These are phyloP conservation scores for Diaperis boleti DNA, from an alignment of 2,888 invertebrate species.

Conservation along the genomic window DNA sequence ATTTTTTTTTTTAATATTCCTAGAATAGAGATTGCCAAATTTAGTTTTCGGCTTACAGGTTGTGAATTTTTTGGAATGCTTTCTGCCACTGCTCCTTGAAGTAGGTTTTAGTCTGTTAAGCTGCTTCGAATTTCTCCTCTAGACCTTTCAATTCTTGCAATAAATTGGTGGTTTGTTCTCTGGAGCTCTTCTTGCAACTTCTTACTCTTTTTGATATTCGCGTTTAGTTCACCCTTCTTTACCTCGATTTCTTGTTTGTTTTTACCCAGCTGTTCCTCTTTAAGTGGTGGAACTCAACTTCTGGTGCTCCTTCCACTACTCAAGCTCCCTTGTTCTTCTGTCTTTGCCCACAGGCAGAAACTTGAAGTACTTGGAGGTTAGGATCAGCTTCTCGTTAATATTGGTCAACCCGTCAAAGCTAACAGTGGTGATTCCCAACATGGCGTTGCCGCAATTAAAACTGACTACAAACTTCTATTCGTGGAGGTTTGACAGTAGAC, in stretches of 20 bases:
- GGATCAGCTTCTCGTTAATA: slow-evolving; percentile 22
- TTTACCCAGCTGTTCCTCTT: slow-evolving; percentile 43
- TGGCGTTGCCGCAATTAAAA: slow-evolving; percentile 57
- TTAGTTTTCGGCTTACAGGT: slow-evolving; percentile 71
- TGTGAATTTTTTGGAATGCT: slow-evolving; percentile 76
- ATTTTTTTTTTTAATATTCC: too few species aligned
- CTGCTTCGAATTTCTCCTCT: slow-evolving; percentile 75
- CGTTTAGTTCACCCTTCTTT: slow-evolving; percentile 69
- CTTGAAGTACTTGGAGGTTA: slow-evolving; percentile 51
- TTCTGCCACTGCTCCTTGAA: slow-evolving; percentile 84
- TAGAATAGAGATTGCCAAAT: too few species aligned
- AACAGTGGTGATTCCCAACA: slow-evolving; percentile 58
- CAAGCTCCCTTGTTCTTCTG: slow-evolving; percentile 62
- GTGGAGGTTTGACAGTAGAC: slow-evolving; percentile 53
- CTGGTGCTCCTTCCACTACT: slow-evolving; percentile 57
- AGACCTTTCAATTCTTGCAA: slow-evolving; percentile 75
- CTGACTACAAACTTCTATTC: slow-evolving; percentile 54
- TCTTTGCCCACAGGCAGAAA: slow-evolving; percentile 48
- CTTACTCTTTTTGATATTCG: slow-evolving; percentile 73
- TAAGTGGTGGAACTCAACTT: slow-evolving; percentile 70
- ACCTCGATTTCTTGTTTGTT: slow-evolving; percentile 69
- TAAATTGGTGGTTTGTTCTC: slow-evolving; percentile 75
- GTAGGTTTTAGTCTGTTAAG: slow-evolving; percentile 76
- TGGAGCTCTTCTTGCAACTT: slow-evolving; percentile 72
- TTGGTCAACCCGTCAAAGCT: slow-evolving; percentile 50